A percentile compares a stretch with the other conserved stretches of the same genome.
phyloP scores from a whole-genome alignment of 2,888 invertebrate species.

The Sympetrum striolatum region DNA sequence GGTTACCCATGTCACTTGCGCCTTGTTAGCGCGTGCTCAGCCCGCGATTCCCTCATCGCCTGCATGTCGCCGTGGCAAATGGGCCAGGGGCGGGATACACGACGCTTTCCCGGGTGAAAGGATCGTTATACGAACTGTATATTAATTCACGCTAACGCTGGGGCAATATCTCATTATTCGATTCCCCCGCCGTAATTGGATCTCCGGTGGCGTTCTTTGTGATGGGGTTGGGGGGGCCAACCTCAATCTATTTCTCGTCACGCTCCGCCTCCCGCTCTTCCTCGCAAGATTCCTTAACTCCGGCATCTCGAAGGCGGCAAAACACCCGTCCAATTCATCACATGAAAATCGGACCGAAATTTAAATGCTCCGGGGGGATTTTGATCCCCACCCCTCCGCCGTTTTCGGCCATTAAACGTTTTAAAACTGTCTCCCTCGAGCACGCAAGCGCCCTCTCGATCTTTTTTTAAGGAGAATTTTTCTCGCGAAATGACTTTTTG shows the following conservation, averaged over 20 bases:
- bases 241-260: background rate
- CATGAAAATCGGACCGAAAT: slow-evolving; percentile 9
- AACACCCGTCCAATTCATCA: slow-evolving; percentile 30
- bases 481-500: too few species aligned
- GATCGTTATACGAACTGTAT: slow-evolving; percentile 32
- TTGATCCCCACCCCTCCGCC: background rate
- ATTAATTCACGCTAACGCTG: slow-evolving; percentile 2
- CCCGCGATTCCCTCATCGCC: background rate
- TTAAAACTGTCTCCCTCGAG: background rate
- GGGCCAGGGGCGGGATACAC: background rate
- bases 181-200: slow-evolving; percentile 24
- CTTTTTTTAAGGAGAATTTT: background rate
- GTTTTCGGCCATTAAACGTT: background rate
- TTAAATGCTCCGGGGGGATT: background rate
- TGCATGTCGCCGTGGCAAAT: slow-evolving; percentile 27
- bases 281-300: background rate
- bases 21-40: slow-evolving; percentile 33
- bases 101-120: background rate
- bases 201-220: slow-evolving; percentile 13
- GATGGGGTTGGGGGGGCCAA: background rate
- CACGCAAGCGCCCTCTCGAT: background rate
- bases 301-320: slow-evolving; percentile 14
- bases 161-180: slow-evolving; percentile 36
- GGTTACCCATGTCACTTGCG: background rate
- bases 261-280: background rate